Evolutionary conservation across 1,140 invertebrate species (phyloP), one percentile per base, ranked within the genome.

Genomic region (Atopsyche davidsoni): DNA sequence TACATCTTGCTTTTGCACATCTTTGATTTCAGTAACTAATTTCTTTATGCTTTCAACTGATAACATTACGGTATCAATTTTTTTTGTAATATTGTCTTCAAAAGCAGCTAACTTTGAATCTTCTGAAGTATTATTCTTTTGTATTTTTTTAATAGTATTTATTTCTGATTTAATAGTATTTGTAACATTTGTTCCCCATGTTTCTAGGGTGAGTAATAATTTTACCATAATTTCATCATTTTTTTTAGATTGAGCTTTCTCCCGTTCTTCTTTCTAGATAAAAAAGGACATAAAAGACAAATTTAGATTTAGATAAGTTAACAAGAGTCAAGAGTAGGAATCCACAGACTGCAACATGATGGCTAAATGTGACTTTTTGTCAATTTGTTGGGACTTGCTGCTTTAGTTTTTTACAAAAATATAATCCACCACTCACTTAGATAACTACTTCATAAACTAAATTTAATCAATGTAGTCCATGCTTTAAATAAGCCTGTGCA

Each of bases 201-300:
- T 64, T 18, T 79, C 73, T 51, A 87, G 61, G 42, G 79, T 77
- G 48, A 74, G 79, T 61, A 84, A 77, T 51, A 87, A 75, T 22
- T 78, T 75, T 32, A 82, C 79, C 9, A 87, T 67, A 3, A 73
- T 74, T 53, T 86, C 82, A 31, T 75, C 72, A 0, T 80, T 81
- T 59, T 85, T 85, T 47, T 85, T 79, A 45, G 83, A 70, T 52
- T 85, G 81, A 16, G 73, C 71, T 45, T 81, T 78, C 51, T 85
- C 82, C 45, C 78, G 67, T 59, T 84, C 81, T 59, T 85, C 81
- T 62, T 76, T 80, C 78, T 85, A 58, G 35, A 36, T 22, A 22
- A 36, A 10, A 39, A n/a, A n/a, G n/a, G n/a, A n/a, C 1, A 41
- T 46, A 14, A 31, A 44, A 13, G 31, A 38, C 28, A 18, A 41